These are phyloP conservation scores for Tamandua tetradactyla DNA, from an alignment of 2,797 vertebrate species.

Conservation along the genomic window DNA sequence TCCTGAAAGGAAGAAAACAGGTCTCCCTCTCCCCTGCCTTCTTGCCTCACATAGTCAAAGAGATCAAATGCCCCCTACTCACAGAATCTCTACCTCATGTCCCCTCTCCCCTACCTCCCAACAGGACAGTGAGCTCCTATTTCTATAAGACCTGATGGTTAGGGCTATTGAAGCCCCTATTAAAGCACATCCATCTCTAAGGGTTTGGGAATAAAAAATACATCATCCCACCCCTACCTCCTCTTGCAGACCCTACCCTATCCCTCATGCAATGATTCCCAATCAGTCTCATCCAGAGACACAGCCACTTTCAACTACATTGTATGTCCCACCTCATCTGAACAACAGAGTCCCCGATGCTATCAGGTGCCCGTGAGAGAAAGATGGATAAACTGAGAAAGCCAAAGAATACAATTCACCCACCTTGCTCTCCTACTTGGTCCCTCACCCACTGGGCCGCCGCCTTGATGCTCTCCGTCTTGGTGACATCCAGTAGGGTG, in stretches of 20 bases:
- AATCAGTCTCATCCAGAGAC: neutral
- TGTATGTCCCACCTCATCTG: neutral
- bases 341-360: neutral
- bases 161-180: neutral
- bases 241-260: neutral
- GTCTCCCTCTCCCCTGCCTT: neutral
- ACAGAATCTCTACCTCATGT: neutral
- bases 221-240: neutral
- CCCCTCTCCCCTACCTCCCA: too few species aligned
- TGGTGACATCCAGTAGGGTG: constrained; percentile 79
- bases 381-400: neutral
- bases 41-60: neutral
- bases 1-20: neutral
- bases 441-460: constrained; percentile 77
- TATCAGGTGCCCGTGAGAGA: neutral
- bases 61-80: neutral
- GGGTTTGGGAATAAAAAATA: neutral
- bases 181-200: neutral
- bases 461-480: constrained; percentile 71
- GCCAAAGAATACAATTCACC: neutral
- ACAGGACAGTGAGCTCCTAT: neutral
- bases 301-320: neutral
- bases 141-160: neutral
- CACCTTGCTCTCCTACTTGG: constrained; percentile 81
- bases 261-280: neutral